A percentile compares a stretch with the other conserved stretches of the same genome.
Evolutionary conservation across 2,797 vertebrate genomes (phyloP).

Genomic region (Megaceryle alcyon): DNA sequence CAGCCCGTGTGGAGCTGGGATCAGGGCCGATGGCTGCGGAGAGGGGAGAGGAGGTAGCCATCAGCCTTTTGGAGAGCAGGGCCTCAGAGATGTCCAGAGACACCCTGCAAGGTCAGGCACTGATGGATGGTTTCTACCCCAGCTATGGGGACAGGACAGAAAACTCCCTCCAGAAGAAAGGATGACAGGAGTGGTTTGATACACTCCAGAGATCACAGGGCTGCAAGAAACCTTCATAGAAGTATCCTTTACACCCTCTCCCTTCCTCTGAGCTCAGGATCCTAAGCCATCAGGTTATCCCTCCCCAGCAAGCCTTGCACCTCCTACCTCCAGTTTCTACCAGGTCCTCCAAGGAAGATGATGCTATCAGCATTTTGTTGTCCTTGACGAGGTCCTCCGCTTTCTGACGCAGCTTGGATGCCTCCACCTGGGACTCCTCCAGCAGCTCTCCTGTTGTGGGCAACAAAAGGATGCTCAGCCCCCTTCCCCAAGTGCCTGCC

Average conservation of each 20-base stretch:
- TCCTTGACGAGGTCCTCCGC: slow-evolving; percentile 94
- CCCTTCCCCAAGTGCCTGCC: neutral
- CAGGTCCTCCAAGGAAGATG: slow-evolving; percentile 72
- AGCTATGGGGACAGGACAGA: neutral
- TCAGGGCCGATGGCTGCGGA: slow-evolving; percentile 51
- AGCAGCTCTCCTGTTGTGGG: slow-evolving; percentile 87
- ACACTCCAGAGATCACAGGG: neutral
- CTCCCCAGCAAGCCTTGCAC: neutral
- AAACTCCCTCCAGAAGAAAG: neutral
- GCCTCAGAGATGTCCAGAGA: neutral
- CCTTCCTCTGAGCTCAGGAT: neutral
- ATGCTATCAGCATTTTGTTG: slow-evolving; percentile 85
- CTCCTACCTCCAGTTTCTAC: slow-evolving; percentile 82
- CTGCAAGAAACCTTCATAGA: neutral
- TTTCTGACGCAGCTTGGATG: slow-evolving; percentile 89
- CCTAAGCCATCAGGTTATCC: neutral
- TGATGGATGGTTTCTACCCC: neutral
- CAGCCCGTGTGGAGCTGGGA: neutral
- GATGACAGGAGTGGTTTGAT: neutral
- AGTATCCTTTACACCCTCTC: neutral
- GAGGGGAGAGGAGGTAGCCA: neutral
- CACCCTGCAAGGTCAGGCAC: neutral
- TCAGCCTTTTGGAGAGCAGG: neutral
- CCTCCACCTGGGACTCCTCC: slow-evolving; percentile 95
- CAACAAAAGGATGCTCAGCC: neutral